Evolutionary conservation across 2,888 invertebrate genomes (phyloP), one percentile per base, ranked within the genome.

Genomic region (Clostera curtula): DNA sequence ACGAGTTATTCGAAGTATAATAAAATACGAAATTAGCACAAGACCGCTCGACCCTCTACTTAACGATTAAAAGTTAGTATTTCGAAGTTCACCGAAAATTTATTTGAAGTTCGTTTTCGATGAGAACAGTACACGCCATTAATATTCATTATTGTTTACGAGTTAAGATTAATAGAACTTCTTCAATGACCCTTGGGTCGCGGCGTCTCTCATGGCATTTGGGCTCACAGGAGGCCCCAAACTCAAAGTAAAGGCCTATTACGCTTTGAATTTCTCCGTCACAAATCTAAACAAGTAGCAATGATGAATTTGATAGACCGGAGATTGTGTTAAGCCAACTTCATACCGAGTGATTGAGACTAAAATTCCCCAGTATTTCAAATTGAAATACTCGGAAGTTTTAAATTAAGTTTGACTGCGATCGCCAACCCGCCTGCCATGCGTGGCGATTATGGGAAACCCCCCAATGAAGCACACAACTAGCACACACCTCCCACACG

Each of bases 81-180:
- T 27, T 34, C 26, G 17, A 42, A 43, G 29, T 42, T 31, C 14
- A 12, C 14, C 24, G 8, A 20, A 24, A 40, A 40, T 40, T 38
- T 13, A 30, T 26, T 35, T 24, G 11, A 35, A 35, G 35, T 41
- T 55, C 29, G 49, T 56, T 56, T 54, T 54, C 37, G 34, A 34
- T 34, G 34, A 23, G 10, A 36, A 33, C 45, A 36, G 39, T 43
- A 47, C 53, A 49, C 37, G 47, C 42, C 42, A 64, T 65, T 63
- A 61, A 60, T 64, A 64, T 63, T 64, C 50, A 67, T 66, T 59
- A 66, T 59, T 64, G 52, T 59, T 59, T 55, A 57, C 53, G 49
- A 68, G 48, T 62, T 54, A 43, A 63, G 58, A 61, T 64, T 53
- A 58, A 58, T 60, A 55, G 43, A 67, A 60, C 40, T 62, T 59